These are phyloP conservation scores for Zaprionus taronus DNA, from an alignment of 1,140 invertebrate genomes.

Conservation along the genomic window DNA sequence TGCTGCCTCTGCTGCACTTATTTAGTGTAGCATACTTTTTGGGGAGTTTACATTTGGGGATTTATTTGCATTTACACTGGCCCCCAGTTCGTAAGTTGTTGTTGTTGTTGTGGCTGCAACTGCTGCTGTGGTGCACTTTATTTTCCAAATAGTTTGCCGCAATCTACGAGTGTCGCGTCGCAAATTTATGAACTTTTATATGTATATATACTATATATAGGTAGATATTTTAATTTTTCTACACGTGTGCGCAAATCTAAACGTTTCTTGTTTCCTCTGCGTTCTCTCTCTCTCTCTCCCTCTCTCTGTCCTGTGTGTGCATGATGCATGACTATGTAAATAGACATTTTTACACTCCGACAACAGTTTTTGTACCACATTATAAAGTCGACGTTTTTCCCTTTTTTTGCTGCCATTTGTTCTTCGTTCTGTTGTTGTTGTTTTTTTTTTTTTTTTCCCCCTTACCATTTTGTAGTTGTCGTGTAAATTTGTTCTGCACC, in stretches of 20 bases:
- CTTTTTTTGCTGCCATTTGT: constrained; percentile 6
- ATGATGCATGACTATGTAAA: constrained; percentile 80
- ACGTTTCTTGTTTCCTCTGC: constrained; percentile 19
- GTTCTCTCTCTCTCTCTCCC: not conserved
- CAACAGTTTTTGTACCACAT: constrained; percentile 68
- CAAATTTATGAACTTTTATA: constrained; percentile 75
- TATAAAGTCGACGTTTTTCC: constrained; percentile 60
- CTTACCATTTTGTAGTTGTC: constrained; percentile 17
- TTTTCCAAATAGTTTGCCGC: constrained; percentile 78
- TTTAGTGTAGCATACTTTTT: constrained; percentile 72
- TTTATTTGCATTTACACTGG: constrained; percentile 74
- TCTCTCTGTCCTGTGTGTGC: constrained; percentile 30
- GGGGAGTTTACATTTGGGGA: constrained; percentile 69
- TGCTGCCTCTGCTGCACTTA: constrained; percentile 35
- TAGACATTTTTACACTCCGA: constrained; percentile 79
- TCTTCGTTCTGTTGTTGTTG: not conserved
- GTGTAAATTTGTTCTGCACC: constrained; percentile 47
- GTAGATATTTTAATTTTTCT: constrained; percentile 60
- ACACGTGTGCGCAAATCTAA: constrained; percentile 47
- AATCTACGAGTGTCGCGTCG: constrained; percentile 63
- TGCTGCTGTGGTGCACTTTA: constrained; percentile 44
- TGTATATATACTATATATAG: constrained; percentile 25
- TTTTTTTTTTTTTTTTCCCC: constrained; percentile 19
- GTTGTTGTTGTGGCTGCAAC: not conserved
- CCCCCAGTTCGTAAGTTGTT: constrained; percentile 18